Percentiles rank a stretch among this genome's conserved stretches.
These are phyloP conservation scores for Chromis chromis DNA, from an alignment of 2,797 vertebrate species.

Conservation along the genomic window DNA sequence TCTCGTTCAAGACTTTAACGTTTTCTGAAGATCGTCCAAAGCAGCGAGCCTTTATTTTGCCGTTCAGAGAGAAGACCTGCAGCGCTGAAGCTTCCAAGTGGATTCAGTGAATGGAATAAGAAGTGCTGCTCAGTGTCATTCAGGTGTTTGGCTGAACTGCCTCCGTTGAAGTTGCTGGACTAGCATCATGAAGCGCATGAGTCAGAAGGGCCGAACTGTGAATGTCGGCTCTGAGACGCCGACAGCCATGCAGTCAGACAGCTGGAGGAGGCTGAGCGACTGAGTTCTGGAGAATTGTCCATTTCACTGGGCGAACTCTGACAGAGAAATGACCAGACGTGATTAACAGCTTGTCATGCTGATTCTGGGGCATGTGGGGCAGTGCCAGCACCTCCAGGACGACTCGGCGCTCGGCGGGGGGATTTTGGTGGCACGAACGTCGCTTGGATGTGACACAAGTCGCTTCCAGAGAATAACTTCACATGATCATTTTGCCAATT, in stretches of 20 bases:
- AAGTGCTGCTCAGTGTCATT: constrained; percentile 24
- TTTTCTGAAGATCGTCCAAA: too few relatives aligned
- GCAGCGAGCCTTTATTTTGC: too few relatives aligned
- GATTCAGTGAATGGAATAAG: constrained; percentile 18
- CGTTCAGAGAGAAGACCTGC: neutral
- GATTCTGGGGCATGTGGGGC: constrained; percentile 56
- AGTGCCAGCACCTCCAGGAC: neutral
- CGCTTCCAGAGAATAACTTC: constrained; percentile 26
- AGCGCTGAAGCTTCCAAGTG: constrained; percentile 22
- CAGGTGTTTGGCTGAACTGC: constrained; percentile 38
- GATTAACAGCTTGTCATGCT: constrained; percentile 65
- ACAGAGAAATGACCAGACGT: constrained; percentile 53
- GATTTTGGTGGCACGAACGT: neutral
- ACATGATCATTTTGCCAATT: constrained; percentile 6
- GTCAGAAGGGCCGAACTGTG: constrained; percentile 49
- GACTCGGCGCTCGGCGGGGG: constrained; percentile 14
- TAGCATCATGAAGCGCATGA: constrained; percentile 51
- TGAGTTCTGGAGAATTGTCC: constrained; percentile 32
- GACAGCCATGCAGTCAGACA: constrained; percentile 36
- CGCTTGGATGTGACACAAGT: constrained; percentile 33
- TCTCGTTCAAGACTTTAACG: too few relatives aligned
- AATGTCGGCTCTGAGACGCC: constrained; percentile 34
- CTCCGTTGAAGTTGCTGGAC: constrained; percentile 29
- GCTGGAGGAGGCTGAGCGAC: constrained; percentile 55
- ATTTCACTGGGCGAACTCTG: constrained; percentile 30